Percentiles rank a stretch among this genome's conserved stretches.
Conservation (phyloP, 1,140 invertebrate genomes). For the Macrotrachela quadricornifera region DNA sequence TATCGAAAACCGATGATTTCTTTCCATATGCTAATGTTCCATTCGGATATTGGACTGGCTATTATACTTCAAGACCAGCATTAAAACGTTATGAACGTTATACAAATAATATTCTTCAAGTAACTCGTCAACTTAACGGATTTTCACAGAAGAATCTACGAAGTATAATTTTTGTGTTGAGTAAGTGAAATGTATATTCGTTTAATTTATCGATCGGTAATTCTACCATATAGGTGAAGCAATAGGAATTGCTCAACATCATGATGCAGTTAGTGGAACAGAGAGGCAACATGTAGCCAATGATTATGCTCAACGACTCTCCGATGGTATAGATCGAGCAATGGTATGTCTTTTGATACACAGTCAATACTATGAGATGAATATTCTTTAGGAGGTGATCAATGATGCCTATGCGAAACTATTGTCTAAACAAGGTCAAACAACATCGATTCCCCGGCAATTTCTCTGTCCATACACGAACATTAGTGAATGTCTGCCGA, state of each 20-base stretch:
- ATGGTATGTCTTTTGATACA: not conserved
- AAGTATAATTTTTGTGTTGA: too few species aligned
- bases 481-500: conserved; percentile 35
- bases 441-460: not conserved
- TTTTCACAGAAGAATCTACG: too few species aligned
- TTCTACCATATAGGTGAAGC: conserved; percentile 12
- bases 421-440: conserved; percentile 21
- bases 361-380: too few species aligned
- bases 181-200: too few species aligned
- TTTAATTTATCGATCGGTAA: too few species aligned
- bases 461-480: conserved; percentile 42
- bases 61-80: conserved; percentile 66
- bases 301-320: conserved; percentile 56
- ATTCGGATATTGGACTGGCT: conserved; percentile 77
- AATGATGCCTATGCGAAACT: conserved; percentile 19
- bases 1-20: conserved; percentile 57
- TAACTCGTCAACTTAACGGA: conserved; percentile 11
- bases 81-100: conserved; percentile 51
- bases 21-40: conserved; percentile 68
- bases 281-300: conserved; percentile 27
- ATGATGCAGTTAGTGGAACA: conserved; percentile 42
- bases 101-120: conserved; percentile 50
- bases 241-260: conserved; percentile 68
- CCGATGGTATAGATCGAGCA: conserved; percentile 38
- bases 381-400: conserved; percentile 15